Conservation (phyloP, 2,113 vertebrate genomes). For the Pteruthius melanotis region DNA sequence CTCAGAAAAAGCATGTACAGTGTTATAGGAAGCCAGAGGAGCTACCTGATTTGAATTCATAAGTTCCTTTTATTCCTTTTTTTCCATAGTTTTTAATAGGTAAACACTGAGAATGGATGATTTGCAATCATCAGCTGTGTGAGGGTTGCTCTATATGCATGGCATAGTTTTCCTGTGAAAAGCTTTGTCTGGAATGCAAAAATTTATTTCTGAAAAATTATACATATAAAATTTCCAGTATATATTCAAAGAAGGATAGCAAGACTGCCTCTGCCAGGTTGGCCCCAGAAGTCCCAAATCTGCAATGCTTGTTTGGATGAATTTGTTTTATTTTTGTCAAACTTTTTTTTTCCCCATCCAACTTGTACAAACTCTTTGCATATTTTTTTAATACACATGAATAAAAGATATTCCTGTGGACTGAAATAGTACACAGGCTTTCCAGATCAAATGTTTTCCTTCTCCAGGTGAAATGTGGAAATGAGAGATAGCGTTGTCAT, state of each 20-base stretch:
- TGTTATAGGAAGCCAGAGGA: not conserved
- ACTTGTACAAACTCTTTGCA: slow-evolving; percentile 63
- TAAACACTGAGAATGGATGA: slow-evolving; percentile 14
- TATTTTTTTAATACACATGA: slow-evolving; percentile 73
- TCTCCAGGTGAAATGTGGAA: slow-evolving; percentile 73
- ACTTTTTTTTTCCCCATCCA: not conserved
- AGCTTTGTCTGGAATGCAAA: slow-evolving; percentile 35
- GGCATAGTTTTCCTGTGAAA: not conserved
- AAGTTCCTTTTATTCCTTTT: not conserved
- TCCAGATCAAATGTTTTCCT: slow-evolving; percentile 72
- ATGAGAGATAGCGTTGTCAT: slow-evolving; percentile 71
- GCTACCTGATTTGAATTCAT: not conserved
- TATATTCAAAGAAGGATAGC: not conserved
- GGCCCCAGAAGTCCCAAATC: not conserved
- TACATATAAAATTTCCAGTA: not conserved
- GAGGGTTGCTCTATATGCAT: slow-evolving; percentile 11
- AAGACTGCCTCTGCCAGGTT: not conserved
- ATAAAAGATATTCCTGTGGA: slow-evolving; percentile 71
- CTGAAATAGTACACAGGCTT: slow-evolving; percentile 60
- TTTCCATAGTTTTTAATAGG: not conserved
- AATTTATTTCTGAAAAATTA: slow-evolving; percentile 24
- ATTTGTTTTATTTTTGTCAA: slow-evolving; percentile 46
- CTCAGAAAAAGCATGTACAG: not conserved
- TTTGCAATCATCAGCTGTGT: slow-evolving; percentile 42
- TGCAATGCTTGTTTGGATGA: slow-evolving; percentile 2